Conservation (phyloP, 2,797 vertebrate species). For the Typhlichthys eigenmanni region DNA sequence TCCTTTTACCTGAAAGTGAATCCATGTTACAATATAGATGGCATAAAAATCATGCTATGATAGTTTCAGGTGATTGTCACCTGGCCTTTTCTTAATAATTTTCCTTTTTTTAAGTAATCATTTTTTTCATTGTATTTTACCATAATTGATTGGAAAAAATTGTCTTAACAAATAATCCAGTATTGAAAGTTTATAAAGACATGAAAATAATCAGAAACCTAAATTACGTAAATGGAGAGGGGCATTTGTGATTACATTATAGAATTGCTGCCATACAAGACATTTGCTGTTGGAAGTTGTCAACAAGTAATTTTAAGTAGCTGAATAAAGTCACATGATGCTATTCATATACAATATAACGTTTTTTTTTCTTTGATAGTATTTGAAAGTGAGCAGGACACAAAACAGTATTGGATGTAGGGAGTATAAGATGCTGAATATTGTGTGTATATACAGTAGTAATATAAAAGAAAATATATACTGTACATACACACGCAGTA, state of each 20-base stretch:
- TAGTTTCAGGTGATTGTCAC: conserved; percentile 22
- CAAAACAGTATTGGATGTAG: too few species aligned
- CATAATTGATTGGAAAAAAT: conserved; percentile 37
- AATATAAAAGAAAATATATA: neutral
- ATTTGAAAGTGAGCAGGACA: neutral
- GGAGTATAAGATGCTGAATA: too few species aligned
- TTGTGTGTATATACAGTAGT: neutral
- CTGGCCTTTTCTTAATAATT: conserved; percentile 13
- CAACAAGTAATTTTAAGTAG: conserved; percentile 55
- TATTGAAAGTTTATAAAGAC: conserved; percentile 31
- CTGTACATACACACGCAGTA: neutral
- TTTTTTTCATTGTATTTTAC: conserved; percentile 39
- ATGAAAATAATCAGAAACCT: conserved; percentile 19
- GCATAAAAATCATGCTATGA: conserved; percentile 24
- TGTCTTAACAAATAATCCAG: conserved; percentile 36
- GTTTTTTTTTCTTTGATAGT: neutral
- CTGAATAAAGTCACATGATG: conserved; percentile 61
- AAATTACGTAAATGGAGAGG: conserved; percentile 37
- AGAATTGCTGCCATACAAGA: conserved; percentile 18
- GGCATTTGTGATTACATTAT: conserved; percentile 39
- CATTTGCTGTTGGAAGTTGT: conserved; percentile 44
- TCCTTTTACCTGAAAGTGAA: conserved; percentile 3
- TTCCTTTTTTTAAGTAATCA: conserved; percentile 34
- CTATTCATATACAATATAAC: conserved; percentile 6
- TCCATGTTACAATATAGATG: conserved; percentile 8